Base-by-base conservation (phyloP, 2,888 invertebrate genomes). In the Harpalus rufipes region DNA sequence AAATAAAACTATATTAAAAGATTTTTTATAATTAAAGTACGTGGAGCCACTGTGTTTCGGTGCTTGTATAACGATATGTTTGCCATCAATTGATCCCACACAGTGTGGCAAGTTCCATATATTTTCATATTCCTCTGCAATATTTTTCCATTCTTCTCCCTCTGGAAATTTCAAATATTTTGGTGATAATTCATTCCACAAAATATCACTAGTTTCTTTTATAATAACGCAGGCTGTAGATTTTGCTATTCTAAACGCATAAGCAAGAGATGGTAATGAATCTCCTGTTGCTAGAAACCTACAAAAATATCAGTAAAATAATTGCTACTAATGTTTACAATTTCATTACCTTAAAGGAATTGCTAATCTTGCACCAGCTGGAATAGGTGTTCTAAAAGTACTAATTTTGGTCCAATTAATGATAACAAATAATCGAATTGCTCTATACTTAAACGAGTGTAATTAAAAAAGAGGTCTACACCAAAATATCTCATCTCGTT, bases 21-120 rank as follows among this genome's bases (percentile, higher is more conserved):
- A 86, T 12, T 86, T 85, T 84, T 88, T 88, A 79, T 87, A 88
- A 83, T 88, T 88, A 65, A 85, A 87, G 82, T 65, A 88, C 72
- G 86, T 81, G 14, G 86, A 85, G 1, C 87, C 88, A 85, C 85
- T 86, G 74, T 86, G 85, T 18, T 68, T 44, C 10, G 87, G 87
- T 18, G 86, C 84, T 82, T 87, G 86, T 7, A 87, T 84, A 6
- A 61, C 81, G 7, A 87, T 81, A 63, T 87, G 87, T 82, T 87
- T 88, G 2, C 87, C 87, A 32, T 32, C 32, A 5, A 32, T 32
- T 2, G 32, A 2, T 4, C 32, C 32, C 5, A 32, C 0, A 5
- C 87, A 87, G 72, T 87, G 85, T 21, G 86, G 86, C 83, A 87
- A 87, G 83, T 87, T 87, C 85, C 87, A 87, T 79, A 85, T 86